Conservation (phyloP, 1,140 invertebrate genomes). For the Pseudomyrmex cubaensis region DNA sequence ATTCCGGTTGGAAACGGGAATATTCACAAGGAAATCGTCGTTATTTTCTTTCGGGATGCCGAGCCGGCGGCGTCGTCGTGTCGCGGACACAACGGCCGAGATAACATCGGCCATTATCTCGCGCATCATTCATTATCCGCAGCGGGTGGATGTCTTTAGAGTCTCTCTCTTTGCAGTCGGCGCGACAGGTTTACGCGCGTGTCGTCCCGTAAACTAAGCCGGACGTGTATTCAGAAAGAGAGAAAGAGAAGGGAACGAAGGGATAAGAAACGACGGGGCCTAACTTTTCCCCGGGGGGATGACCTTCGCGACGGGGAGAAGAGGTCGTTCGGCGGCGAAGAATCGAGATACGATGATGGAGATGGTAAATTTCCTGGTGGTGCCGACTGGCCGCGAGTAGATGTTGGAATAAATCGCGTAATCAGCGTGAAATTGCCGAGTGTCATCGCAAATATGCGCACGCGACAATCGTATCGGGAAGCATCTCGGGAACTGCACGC, state of each 20-base stretch:
- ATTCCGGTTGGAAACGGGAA: not conserved
- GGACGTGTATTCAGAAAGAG: slow-evolving; percentile 36
- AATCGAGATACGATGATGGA: slow-evolving; percentile 13
- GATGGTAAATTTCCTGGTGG: not conserved
- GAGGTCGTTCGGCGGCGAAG: not conserved
- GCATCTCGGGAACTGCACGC: too few species aligned
- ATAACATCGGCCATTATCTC: slow-evolving; percentile 76
- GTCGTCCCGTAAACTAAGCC: slow-evolving; percentile 64
- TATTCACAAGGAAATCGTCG: slow-evolving; percentile 34
- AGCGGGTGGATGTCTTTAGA: slow-evolving; percentile 66
- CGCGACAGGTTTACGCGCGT: slow-evolving; percentile 72
- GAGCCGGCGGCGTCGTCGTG: slow-evolving; percentile 4
- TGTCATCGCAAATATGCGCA: not conserved
- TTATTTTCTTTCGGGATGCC: slow-evolving; percentile 4
- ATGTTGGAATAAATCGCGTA: slow-evolving; percentile 1
- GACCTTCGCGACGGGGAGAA: not conserved
- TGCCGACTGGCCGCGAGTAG: not conserved
- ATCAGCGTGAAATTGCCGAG: not conserved
- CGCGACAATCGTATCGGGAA: not conserved
- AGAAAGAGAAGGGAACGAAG: not conserved
- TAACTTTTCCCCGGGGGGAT: not conserved
- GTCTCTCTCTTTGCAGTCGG: slow-evolving; percentile 67
- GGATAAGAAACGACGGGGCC: not conserved
- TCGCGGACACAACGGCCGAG: slow-evolving; percentile 53
- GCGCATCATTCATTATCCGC: slow-evolving; percentile 75